Percentiles rank a stretch among this genome's conserved stretches.
phyloP scores from a whole-genome alignment of 2,113 vertebrate genomes.

The Dicaeum eximium region DNA sequence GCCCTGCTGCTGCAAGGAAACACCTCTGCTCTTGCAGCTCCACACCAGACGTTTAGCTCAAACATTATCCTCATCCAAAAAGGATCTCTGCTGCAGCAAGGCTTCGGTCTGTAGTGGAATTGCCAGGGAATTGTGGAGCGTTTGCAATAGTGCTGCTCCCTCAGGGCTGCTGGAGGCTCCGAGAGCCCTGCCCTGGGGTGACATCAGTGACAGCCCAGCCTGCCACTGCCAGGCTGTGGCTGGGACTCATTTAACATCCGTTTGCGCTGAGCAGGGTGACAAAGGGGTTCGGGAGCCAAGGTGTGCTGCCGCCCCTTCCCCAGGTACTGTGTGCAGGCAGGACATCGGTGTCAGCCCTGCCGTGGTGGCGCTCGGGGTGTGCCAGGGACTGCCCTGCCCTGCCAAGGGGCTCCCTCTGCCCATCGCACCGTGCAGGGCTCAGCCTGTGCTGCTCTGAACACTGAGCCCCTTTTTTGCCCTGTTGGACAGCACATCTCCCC shows the following conservation, averaged over 20 bases:
- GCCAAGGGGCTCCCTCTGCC: not conserved
- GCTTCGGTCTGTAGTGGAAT: rapidly evolving
- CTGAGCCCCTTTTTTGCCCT: rapidly evolving
- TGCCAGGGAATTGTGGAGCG: not conserved
- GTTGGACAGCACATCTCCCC: not conserved
- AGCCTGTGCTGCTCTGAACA: not conserved
- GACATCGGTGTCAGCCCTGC: not conserved
- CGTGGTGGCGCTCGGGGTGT: not conserved
- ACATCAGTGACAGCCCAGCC: not conserved
- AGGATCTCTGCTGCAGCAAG: not conserved
- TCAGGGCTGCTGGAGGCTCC: not conserved
- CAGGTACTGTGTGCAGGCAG: too few species aligned
- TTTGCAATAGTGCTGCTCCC: not conserved
- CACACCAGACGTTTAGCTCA: not conserved
- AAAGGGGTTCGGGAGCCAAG: not conserved
- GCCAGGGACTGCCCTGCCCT: not conserved
- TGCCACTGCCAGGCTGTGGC: not conserved
- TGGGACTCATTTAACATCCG: not conserved
- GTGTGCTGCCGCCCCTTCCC: not conserved
- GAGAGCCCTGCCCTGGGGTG: not conserved
- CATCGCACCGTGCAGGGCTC: rapidly evolving
- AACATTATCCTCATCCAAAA: not conserved
- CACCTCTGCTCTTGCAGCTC: not conserved
- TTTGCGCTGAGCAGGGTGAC: not conserved
- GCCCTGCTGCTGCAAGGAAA: not conserved